phyloP scores from a whole-genome alignment of 2,888 invertebrate genomes.

The Rhagium mordax region DNA sequence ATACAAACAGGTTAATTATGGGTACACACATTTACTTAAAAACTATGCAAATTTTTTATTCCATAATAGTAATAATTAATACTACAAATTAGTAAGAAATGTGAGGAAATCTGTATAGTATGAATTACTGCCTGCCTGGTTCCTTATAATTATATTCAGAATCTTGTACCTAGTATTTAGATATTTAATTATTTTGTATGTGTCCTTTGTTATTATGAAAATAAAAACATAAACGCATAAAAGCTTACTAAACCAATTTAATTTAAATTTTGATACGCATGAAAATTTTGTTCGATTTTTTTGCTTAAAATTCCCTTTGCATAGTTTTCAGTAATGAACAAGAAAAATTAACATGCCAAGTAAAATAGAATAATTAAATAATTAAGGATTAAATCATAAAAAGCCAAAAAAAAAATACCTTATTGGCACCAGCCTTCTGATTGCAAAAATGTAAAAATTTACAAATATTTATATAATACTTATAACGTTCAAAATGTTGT shows the following conservation, averaged over 20 bases:
- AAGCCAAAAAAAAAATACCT: neutral
- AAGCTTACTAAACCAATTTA: too few species aligned
- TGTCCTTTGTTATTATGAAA: too few species aligned
- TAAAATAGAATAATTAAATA: neutral
- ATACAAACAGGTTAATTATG: conserved; percentile 17
- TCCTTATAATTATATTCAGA: too few species aligned
- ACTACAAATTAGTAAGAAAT: too few species aligned
- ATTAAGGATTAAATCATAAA: neutral
- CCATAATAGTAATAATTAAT: neutral
- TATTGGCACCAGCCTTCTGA: neutral
- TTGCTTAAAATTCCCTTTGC: neutral
- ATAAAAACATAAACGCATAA: too few species aligned
- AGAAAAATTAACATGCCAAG: neutral
- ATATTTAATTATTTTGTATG: too few species aligned
- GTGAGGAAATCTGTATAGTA: too few species aligned
- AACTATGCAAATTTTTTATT: neutral
- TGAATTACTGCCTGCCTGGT: too few species aligned
- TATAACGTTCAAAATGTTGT: neutral
- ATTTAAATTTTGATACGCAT: too few species aligned
- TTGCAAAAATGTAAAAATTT: neutral
- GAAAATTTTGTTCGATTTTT: too few species aligned
- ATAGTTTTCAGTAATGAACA: neutral
- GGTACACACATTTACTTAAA: neutral
- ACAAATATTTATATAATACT: too few species aligned
- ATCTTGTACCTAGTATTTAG: too few species aligned